Evolutionary conservation across 2,888 invertebrate species (phyloP).

Genomic region (Hylaea fasciaria): DNA sequence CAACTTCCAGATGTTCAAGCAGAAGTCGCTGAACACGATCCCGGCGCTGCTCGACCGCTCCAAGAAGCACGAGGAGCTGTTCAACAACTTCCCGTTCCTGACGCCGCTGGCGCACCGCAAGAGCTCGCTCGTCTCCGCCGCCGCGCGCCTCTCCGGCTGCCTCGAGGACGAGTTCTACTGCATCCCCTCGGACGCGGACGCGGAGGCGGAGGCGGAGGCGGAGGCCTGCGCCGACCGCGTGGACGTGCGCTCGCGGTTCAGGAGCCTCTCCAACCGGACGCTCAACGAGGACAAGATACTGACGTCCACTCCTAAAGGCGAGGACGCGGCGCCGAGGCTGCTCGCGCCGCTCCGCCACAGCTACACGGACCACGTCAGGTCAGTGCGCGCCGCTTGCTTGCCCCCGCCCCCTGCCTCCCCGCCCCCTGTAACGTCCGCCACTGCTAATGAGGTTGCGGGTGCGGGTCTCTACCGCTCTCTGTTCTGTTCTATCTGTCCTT

Average conservation of each 20-base stretch:
- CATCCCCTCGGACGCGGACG: slow-evolving; percentile 68
- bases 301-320: slow-evolving; percentile 68
- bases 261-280: slow-evolving; percentile 61
- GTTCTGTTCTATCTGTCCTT: slow-evolving; percentile 37
- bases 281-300: slow-evolving; percentile 50
- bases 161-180: slow-evolving; percentile 80
- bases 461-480: slow-evolving; percentile 29
- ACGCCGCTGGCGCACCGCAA: slow-evolving; percentile 85
- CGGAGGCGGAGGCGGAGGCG: slow-evolving; percentile 50
- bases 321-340: slow-evolving; percentile 24
- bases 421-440: slow-evolving; percentile 43
- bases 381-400: slow-evolving; percentile 52
- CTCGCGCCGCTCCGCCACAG: slow-evolving; percentile 62
- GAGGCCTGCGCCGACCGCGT: slow-evolving; percentile 54
- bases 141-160: slow-evolving; percentile 70
- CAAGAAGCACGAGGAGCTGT: slow-evolving; percentile 74
- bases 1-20: slow-evolving; percentile 79
- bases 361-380: slow-evolving; percentile 71
- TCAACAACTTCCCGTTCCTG: slow-evolving; percentile 84
- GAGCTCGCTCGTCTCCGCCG: slow-evolving; percentile 69
- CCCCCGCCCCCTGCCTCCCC: slow-evolving; percentile 25
- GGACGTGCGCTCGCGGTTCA: slow-evolving; percentile 66
- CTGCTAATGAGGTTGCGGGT: slow-evolving; percentile 54
- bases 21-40: slow-evolving; percentile 79
- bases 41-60: slow-evolving; percentile 70